Conservation (phyloP, 2,113 vertebrate species). For the Nibea coibor region DNA sequence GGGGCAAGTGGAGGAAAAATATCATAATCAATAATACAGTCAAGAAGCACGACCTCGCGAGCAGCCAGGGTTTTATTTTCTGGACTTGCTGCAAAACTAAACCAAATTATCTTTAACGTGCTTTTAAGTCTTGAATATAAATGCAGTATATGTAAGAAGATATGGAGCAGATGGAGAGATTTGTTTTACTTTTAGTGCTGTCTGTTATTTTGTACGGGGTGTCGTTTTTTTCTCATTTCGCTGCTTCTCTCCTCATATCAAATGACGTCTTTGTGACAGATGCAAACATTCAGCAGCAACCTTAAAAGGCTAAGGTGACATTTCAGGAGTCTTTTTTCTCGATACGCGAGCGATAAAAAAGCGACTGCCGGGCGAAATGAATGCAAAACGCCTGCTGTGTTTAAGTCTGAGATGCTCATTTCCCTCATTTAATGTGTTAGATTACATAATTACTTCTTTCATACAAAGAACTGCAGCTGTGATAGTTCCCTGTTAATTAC, state of each 20-base stretch:
- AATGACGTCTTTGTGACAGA: not conserved
- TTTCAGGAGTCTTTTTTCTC: slow-evolving; percentile 25
- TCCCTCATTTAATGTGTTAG: slow-evolving; percentile 83
- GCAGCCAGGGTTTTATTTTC: not conserved
- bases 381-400: slow-evolving; percentile 70
- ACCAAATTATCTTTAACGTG: not conserved
- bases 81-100: not conserved
- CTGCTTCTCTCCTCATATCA: slow-evolving; percentile 8
- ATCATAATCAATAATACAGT: not conserved
- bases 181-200: not conserved
- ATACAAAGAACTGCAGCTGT: slow-evolving; percentile 83
- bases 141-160: not conserved
- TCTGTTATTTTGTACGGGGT: not conserved
- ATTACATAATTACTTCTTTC: slow-evolving; percentile 84
- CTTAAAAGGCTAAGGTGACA: slow-evolving; percentile 23
- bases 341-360: slow-evolving; percentile 31
- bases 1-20: not conserved
- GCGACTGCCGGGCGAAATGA: slow-evolving; percentile 33
- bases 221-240: not conserved
- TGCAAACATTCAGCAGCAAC: slow-evolving; percentile 1
- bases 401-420: slow-evolving; percentile 79
- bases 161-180: not conserved
- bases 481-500: slow-evolving; percentile 85
- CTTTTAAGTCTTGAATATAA: not conserved
- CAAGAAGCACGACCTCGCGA: not conserved